Evolutionary conservation across 2,113 vertebrate species (phyloP), one percentile per base, ranked within the genome.

Genomic region (Sapajus apella): DNA sequence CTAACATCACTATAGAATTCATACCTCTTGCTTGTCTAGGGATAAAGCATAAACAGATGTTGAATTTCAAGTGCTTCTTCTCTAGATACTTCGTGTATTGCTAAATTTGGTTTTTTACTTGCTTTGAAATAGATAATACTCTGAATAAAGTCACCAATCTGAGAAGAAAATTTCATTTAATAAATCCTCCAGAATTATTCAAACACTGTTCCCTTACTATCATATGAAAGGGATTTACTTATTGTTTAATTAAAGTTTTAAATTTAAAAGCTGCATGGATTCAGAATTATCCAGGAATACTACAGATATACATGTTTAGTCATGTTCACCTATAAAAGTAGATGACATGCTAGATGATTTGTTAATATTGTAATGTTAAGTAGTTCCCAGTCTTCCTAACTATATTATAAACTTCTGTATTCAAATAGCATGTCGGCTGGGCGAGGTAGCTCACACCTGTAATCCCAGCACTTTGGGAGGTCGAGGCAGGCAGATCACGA

Each of bases 151-250:
- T 83, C 85, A 32, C 50, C 35, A 80, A 8, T 64, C n/a, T 85
- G 64, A 76, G 72, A 87, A 94, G 66, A 81, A 82, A 95, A 95
- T 13, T 58, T 95, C 23, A 85, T 88, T 55, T 91, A 73, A 76
- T 86, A 88, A 93, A 58, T 90, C 52, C 40, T 91, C 61, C 87
- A 84, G 55, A 91, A 88, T 96, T 88, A 88, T 96, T 96, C n/a
- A 95, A 70, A 88, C 72, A 88, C 73, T 52, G 84, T 96, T 9
- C 56, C 20, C 25, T 94, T 76, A 40, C 75, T 72, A 58, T 77
- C 68, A 86, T 85, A n/a, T 92, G 32, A 95, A 90, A 90, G 43
- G 13, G 92, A 75, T 52, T 83, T 27, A 82, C 45, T 68, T 72
- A 76, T 94, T 73, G 37, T 68, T 68, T 72, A 79, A 37, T 75